phyloP scores from a whole-genome alignment of 2,797 vertebrate species.

The Sebastes melanostomus region DNA sequence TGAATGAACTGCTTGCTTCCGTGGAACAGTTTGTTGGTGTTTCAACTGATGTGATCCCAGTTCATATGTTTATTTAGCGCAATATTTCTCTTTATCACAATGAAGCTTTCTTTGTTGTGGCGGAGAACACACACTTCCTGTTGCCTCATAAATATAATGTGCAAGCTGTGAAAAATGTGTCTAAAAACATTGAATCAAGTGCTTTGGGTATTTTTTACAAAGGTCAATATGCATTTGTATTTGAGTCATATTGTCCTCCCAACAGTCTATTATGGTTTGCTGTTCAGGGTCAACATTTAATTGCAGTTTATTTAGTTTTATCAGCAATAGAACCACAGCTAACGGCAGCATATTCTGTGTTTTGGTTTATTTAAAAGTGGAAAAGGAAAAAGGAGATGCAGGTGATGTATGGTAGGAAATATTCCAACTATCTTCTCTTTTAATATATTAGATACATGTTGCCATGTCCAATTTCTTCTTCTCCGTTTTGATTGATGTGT shows the following conservation, averaged over 20 bases:
- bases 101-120: background rate
- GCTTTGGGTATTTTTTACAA: background rate
- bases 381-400: background rate
- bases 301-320: background rate
- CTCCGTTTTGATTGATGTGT: slow-evolving; percentile 16
- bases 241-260: background rate
- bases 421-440: background rate
- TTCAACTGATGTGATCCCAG: slow-evolving; percentile 5
- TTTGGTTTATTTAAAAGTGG: background rate
- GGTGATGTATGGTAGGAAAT: background rate
- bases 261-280: background rate
- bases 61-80: background rate
- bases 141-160: background rate
- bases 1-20: slow-evolving; percentile 50
- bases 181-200: background rate
- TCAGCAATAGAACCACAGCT: background rate
- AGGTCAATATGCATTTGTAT: slow-evolving; percentile 9
- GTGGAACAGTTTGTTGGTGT: slow-evolving; percentile 17
- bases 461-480: background rate
- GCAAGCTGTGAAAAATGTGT: background rate
- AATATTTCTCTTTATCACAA: background rate
- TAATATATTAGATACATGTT: background rate
- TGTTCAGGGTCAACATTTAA: slow-evolving; percentile 4
- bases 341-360: background rate
- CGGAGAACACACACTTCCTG: background rate